Evolutionary conservation across 2,113 vertebrate genomes (phyloP), one percentile per base, ranked within the genome.

Genomic region (Psittacara wagleri): DNA sequence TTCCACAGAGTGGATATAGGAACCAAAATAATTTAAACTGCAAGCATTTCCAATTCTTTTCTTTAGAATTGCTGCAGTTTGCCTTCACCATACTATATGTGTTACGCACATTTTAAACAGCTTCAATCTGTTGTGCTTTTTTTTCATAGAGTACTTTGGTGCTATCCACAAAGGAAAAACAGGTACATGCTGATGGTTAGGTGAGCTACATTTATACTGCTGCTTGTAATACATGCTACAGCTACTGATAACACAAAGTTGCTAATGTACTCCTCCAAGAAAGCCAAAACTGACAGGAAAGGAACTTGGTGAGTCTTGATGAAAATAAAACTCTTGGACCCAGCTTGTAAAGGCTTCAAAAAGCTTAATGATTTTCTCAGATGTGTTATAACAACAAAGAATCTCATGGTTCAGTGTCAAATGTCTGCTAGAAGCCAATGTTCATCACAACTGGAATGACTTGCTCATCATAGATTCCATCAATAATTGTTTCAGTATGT

Each of bases 321-420:
- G 74, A 35, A 96, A 96, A 85, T 44, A 92, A 54, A 46, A 48
- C 70, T 83, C 49, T 15, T 29, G 86, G n/a, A 25, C 63, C 43
- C 61, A 91, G 67, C 48, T 67, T 52, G 37, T 39, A 73, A 44
- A 88, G 43, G 89, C 72, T 94, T 96, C 90, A 93, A 75, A 79
- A 90, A 90, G 67, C 93, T 83, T 95, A 94, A 92, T 86, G 78
- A 92, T 95, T 94, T 97, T 96, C 94, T 97, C 95, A 95, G 92
- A 95, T 96, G 90, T 79, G 79, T 82, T 85, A 84, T 22, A 96
- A 94, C 81, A 97, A 97, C 96, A 95, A 96, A 96, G 82, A 94
- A 91, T 78, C 73, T 97, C 92, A 95, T 78, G 84, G 93, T 86
- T 97, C 92, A 78, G 79, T 66, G 86, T 95, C 92, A 95, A 92